These are phyloP conservation scores for Machimus rusticus DNA, from an alignment of 2,888 invertebrate genomes.

Conservation along the genomic window DNA sequence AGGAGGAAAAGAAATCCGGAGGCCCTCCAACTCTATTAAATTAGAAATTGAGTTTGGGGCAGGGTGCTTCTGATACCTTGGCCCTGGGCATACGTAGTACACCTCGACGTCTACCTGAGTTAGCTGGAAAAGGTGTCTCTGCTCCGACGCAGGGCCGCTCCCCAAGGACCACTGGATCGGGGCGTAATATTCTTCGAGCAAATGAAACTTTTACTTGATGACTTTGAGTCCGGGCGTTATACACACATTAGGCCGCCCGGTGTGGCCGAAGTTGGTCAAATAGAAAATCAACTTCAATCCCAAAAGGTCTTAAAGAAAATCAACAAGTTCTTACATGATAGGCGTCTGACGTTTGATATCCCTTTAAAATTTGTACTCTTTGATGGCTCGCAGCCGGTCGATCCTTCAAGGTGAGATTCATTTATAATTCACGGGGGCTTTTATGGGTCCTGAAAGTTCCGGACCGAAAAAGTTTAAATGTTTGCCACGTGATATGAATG, in stretches of 20 bases:
- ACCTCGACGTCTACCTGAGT: not conserved
- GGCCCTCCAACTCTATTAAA: slow-evolving; percentile 14
- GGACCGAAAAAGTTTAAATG: slow-evolving; percentile 20
- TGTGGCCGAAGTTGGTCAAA: not conserved
- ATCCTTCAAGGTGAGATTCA: slow-evolving; percentile 2
- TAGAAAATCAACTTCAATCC: slow-evolving; percentile 28
- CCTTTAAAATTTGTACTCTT: slow-evolving; percentile 18
- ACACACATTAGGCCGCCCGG: slow-evolving; percentile 5
- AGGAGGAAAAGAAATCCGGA: not conserved
- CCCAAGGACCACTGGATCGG: not conserved
- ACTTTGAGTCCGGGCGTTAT: not conserved
- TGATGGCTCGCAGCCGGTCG: not conserved
- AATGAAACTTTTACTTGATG: slow-evolving; percentile 30
- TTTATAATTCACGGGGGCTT: slow-evolving; percentile 6
- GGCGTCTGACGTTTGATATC: slow-evolving; percentile 30
- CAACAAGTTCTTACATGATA: slow-evolving; percentile 25
- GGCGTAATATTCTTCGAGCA: not conserved
- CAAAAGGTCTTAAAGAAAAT: slow-evolving; percentile 31
- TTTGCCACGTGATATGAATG: slow-evolving; percentile 29
- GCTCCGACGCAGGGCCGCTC: not conserved
- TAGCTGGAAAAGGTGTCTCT: not conserved
- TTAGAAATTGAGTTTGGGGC: slow-evolving; percentile 15
- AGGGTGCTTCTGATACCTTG: not conserved
- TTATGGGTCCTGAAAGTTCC: slow-evolving; percentile 6
- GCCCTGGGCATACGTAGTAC: not conserved